Base-by-base conservation (phyloP, 2,113 vertebrate genomes). In the Empidonax alnorum region DNA sequence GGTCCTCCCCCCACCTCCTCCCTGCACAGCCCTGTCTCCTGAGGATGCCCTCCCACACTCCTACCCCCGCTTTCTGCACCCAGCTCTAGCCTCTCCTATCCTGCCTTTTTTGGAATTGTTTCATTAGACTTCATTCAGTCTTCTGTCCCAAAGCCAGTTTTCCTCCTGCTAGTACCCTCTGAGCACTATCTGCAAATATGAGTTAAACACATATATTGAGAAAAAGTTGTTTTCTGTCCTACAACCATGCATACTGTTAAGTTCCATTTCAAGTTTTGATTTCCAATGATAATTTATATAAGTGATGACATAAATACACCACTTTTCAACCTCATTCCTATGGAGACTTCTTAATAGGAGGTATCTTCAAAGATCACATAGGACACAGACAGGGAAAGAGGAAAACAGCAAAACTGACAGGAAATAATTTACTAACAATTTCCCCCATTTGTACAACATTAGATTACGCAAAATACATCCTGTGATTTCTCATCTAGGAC, bases 341-440 rank as follows among this genome's bases (percentile, higher is more conserved):
- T 4, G 28, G 67, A 31, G n/a, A 68, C 67, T 90, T 87, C 33
- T 65, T 71, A 78, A 28, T 7, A 82, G 21, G 19, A 47, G 41
- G 58, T 68, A 81, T 76, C 59, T 71, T 41, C 56, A 69, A 69
- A 47, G n/a, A 69, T 39, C 30, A 62, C 47, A 69, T 6, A 56
- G 33, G 21, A 63, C 46, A 66, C 27, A 56, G 56, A 10, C 1
- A 2, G 33, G 23, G 42, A 55, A 22, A 67, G 42, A 55, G 8
- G 3, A 5, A 42, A 81, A 61, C 2, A 10, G 18, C 14, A 84
- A 53, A 92, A 79, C 0, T 5, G 0, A 2, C 8, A 55, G 2
- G 18, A 72, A 89, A 69, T 35, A 31, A 46, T 24, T 86, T 74
- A 35, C 27, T 74, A 63, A 49, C 14, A 7, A 50, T 59, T 56